Percentiles rank a stretch among this genome's conserved stretches.
Conservation (phyloP, 2,888 invertebrate genomes). For the Heteromyza rotundicornis region DNA sequence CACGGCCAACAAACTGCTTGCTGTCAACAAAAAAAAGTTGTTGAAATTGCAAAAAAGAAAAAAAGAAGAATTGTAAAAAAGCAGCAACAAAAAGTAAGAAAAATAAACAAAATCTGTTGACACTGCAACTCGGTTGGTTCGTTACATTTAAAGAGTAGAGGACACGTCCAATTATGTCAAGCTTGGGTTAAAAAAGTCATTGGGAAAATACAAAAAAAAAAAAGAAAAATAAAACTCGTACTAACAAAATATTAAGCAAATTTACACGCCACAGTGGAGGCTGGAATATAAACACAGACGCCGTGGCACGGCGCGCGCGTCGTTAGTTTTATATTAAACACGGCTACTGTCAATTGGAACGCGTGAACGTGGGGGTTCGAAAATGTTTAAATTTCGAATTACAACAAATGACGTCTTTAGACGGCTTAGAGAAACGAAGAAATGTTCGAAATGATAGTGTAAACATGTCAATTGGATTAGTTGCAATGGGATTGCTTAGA, state of each 20-base stretch:
- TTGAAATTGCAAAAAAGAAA: conserved; percentile 8
- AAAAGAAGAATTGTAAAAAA: conserved; percentile 6
- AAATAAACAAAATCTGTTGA: not conserved
- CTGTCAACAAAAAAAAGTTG: not conserved
- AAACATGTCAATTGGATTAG: too few relatives aligned
- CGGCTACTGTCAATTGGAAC: not conserved
- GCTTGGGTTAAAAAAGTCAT: not conserved
- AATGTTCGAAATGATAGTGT: too few relatives aligned
- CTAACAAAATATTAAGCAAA: not conserved
- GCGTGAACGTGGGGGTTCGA: too few relatives aligned
- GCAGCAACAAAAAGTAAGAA: too few relatives aligned
- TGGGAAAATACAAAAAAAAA: not conserved
- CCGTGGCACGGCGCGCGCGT: not conserved
- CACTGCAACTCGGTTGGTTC: not conserved
- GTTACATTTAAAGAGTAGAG: not conserved
- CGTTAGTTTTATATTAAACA: not conserved
- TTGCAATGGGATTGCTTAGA: too few relatives aligned
- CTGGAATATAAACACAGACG: not conserved
- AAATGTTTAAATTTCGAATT: too few relatives aligned
- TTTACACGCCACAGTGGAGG: not conserved
- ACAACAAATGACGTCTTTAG: too few relatives aligned
- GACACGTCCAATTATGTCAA: not conserved
- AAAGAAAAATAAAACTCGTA: not conserved
- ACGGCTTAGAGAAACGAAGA: too few relatives aligned
- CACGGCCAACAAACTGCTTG: not conserved